These are phyloP conservation scores for Athene cunicularia DNA, from an alignment of 2,113 vertebrate genomes.

Conservation along the genomic window DNA sequence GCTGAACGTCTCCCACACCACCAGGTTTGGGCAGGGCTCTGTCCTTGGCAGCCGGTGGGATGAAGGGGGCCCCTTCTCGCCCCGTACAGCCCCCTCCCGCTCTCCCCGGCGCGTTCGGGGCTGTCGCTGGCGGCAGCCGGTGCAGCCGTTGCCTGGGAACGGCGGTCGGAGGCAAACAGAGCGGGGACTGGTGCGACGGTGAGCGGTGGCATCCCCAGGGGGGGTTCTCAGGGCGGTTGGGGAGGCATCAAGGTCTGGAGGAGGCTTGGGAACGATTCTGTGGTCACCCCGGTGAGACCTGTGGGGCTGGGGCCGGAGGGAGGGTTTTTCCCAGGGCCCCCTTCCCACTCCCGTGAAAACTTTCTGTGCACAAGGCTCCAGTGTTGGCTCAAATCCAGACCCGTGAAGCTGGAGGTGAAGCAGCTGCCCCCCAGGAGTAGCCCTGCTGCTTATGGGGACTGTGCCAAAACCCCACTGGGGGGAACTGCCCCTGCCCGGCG, in stretches of 20 bases:
- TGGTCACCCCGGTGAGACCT: accelerated
- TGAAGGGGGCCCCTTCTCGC: no score
- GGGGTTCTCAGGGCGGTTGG: background rate
- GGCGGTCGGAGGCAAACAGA: background rate
- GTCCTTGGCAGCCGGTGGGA: background rate
- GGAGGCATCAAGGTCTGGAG: background rate
- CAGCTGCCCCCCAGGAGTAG: background rate
- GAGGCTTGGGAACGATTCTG: background rate
- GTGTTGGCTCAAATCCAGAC: background rate
- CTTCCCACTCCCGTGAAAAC: background rate
- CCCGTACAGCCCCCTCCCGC: accelerated
- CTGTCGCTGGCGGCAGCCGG: background rate
- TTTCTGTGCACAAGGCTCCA: accelerated
- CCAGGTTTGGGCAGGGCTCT: background rate
- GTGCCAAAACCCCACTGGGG: background rate
- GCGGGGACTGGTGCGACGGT: background rate
- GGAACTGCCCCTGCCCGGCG: accelerated
- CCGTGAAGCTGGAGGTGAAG: background rate
- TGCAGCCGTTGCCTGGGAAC: conserved; percentile 66
- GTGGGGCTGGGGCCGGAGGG: background rate
- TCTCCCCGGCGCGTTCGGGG: background rate
- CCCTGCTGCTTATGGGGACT: background rate
- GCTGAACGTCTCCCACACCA: accelerated
- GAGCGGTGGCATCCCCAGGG: accelerated
- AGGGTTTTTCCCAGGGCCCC: background rate